Percentiles rank a stretch among this genome's conserved stretches.
Evolutionary conservation across 1,140 invertebrate genomes (phyloP).

Genomic region (Dendrolimus punctatus): DNA sequence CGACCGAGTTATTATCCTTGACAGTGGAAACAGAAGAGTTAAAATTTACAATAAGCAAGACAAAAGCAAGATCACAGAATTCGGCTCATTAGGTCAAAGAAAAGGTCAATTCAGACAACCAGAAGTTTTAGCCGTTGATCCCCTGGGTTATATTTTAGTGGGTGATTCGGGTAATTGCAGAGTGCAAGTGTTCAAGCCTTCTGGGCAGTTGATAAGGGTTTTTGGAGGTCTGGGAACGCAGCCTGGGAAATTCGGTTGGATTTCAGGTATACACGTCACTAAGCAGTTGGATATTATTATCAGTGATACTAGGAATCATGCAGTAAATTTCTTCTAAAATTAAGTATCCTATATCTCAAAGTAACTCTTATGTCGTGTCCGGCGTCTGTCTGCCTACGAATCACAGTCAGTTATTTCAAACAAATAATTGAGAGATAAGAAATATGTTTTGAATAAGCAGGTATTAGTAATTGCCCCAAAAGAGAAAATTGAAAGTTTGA

Average conservation of each 20-base stretch:
- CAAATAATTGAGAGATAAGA: no score
- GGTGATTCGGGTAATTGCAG: slow-evolving; percentile 85
- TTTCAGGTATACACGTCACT: slow-evolving; percentile 79
- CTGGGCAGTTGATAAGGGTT: slow-evolving; percentile 75
- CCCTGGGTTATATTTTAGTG: slow-evolving; percentile 81
- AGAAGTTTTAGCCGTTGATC: slow-evolving; percentile 80
- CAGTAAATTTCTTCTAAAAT: slow-evolving; percentile 78
- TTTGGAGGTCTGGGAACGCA: slow-evolving; percentile 75
- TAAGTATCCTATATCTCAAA: background rate
- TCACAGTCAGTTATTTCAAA: no score
- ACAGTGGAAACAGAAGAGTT: slow-evolving; percentile 77
- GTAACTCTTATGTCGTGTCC: no score
- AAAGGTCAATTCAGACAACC: slow-evolving; percentile 78
- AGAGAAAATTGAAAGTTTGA: no score
- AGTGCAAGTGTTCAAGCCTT: slow-evolving; percentile 81
- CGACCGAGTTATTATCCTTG: slow-evolving; percentile 60
- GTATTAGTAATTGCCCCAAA: no score
- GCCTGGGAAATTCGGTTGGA: slow-evolving; percentile 78
- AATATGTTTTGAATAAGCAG: no score
- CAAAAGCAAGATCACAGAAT: slow-evolving; percentile 68
- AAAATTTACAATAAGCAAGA: slow-evolving; percentile 73
- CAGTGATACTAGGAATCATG: slow-evolving; percentile 80
- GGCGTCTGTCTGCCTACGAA: no score
- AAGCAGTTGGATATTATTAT: slow-evolving; percentile 78
- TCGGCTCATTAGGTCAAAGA: slow-evolving; percentile 75